Percentiles rank a stretch among this genome's conserved stretches.
Conservation (phyloP, 1,140 invertebrate species). For the Ceratina australensis region DNA sequence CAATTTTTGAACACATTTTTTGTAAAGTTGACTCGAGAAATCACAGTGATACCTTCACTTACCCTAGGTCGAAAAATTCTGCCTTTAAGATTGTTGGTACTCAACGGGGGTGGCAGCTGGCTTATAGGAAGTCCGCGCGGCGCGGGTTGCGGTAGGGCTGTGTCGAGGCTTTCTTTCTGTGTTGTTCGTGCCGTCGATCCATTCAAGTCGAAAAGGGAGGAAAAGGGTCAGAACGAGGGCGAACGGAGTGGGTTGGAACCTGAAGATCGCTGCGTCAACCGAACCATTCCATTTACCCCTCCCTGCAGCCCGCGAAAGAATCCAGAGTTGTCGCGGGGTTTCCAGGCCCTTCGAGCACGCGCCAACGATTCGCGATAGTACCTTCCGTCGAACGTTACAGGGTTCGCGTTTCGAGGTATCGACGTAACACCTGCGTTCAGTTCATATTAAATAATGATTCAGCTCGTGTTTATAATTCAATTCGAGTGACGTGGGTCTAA, state of each 20-base stretch:
- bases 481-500: background rate
- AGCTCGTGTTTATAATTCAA: background rate
- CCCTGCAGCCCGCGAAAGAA: background rate
- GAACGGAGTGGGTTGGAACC: constrained; percentile 37
- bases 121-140: constrained; percentile 25
- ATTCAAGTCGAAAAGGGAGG: constrained; percentile 49
- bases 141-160: constrained; percentile 58
- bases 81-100: constrained; percentile 35
- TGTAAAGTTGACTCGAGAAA: no score
- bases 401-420: constrained; percentile 1
- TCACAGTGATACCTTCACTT: no score
- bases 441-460: background rate
- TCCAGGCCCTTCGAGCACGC: constrained; percentile 55
- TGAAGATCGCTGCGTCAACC: constrained; percentile 60
- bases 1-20: no score
- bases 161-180: constrained; percentile 42
- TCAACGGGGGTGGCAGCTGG: constrained; percentile 28
- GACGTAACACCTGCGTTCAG: background rate
- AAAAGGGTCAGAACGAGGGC: constrained; percentile 58
- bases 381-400: constrained; percentile 23
- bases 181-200: constrained; percentile 48
- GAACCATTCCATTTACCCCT: constrained; percentile 66
- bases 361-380: constrained; percentile 39
- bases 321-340: constrained; percentile 13
- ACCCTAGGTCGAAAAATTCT: constrained; percentile 9